Conservation (phyloP, 2,888 invertebrate genomes). For the Diploptera punctata region DNA sequence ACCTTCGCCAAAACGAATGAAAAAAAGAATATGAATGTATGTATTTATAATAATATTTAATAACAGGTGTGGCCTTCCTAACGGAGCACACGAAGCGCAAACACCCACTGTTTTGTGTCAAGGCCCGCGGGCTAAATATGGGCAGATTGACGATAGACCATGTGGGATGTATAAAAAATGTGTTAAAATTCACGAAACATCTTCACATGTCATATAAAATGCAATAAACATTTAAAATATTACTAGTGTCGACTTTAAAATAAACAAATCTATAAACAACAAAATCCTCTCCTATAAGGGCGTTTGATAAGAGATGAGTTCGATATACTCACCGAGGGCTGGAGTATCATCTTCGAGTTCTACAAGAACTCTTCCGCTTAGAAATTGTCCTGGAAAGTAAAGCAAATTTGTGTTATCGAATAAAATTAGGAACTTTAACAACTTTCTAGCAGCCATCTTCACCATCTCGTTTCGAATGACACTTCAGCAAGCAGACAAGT, state of each 20-base stretch:
- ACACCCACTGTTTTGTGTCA: too few relatives aligned
- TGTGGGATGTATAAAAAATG: too few relatives aligned
- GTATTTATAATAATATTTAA: too few relatives aligned
- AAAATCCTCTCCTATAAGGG: not conserved
- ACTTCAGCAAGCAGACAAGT: too few relatives aligned
- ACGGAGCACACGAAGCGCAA: too few relatives aligned
- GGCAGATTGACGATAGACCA: too few relatives aligned
- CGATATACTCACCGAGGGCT: conserved; percentile 73
- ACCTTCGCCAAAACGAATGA: too few relatives aligned
- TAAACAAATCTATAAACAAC: not conserved
- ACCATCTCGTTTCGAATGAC: too few relatives aligned
- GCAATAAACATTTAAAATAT: not conserved
- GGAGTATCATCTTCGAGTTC: conserved; percentile 94
- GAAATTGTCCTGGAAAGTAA: conserved; percentile 93
- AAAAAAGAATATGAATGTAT: too few relatives aligned
- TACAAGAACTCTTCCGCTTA: conserved; percentile 89
- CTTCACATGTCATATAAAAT: not conserved
- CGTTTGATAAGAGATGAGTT: not conserved
- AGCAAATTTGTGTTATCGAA: conserved; percentile 93
- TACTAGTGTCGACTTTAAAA: not conserved
- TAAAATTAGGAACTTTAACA: conserved; percentile 90
- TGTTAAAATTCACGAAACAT: too few relatives aligned
- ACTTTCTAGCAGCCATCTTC: conserved; percentile 72
- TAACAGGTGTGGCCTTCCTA: too few relatives aligned
- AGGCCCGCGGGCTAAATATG: too few relatives aligned